phyloP scores from a whole-genome alignment of 2,888 invertebrate genomes.

The Brenthis ino region DNA sequence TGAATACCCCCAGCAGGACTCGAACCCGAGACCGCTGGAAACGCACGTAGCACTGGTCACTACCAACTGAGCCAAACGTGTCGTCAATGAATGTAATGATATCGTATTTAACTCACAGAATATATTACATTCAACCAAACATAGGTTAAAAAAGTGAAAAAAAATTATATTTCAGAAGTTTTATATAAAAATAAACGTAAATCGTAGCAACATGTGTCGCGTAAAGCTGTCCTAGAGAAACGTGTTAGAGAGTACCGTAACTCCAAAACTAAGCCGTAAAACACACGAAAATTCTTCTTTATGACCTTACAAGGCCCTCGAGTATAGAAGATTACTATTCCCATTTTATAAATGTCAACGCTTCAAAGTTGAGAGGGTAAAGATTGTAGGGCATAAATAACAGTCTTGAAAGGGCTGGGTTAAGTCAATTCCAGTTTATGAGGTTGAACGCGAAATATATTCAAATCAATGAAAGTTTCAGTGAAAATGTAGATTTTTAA shows the following conservation, averaged over 20 bases:
- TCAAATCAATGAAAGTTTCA: slow-evolving; percentile 27
- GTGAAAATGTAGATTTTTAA: slow-evolving; percentile 24
- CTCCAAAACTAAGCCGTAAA: slow-evolving; percentile 61
- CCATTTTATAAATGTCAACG: slow-evolving; percentile 69
- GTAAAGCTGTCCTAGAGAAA: slow-evolving; percentile 48
- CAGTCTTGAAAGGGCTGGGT: slow-evolving; percentile 30
- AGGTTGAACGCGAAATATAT: slow-evolving; percentile 34
- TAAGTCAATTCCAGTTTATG: slow-evolving; percentile 36
- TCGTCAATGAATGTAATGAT: too few relatives aligned
- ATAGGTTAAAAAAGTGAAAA: neutral
- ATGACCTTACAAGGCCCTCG: slow-evolving; percentile 55
- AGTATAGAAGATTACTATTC: slow-evolving; percentile 51
- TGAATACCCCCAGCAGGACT: too few relatives aligned
- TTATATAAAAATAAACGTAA: slow-evolving; percentile 31
- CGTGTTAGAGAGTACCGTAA: slow-evolving; percentile 49
- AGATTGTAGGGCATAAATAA: slow-evolving; percentile 35
- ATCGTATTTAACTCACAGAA: too few relatives aligned
- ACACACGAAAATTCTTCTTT: slow-evolving; percentile 70
- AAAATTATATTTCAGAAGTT: neutral
- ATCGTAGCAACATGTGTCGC: slow-evolving; percentile 42
- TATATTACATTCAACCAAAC: too few relatives aligned
- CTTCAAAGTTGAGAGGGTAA: slow-evolving; percentile 49
- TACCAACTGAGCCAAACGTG: too few relatives aligned
- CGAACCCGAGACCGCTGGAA: too few relatives aligned
- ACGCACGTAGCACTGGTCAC: too few relatives aligned